phyloP scores from a whole-genome alignment of 2,113 vertebrate species.

The Neoarius graeffei region DNA sequence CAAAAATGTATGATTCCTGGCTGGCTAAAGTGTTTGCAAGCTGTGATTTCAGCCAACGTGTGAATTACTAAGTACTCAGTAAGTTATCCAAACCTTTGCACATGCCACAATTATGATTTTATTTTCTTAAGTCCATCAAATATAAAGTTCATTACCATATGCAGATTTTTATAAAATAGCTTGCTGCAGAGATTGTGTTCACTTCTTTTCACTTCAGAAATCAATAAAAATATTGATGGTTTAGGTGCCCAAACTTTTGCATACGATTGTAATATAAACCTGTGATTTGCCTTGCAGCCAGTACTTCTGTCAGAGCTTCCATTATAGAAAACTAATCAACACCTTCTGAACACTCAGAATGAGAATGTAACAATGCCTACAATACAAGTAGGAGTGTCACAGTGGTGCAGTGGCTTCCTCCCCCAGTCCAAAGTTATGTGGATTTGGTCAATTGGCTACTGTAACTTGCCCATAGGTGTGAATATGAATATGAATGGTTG shows the following conservation, averaged over 20 bases:
- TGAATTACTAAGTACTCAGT: neutral
- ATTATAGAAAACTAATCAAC: neutral
- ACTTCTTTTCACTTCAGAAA: neutral
- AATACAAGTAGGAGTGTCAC: no score
- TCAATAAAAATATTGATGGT: neutral
- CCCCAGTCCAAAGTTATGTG: no score
- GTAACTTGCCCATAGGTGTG: no score
- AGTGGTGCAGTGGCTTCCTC: no score
- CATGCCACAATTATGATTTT: neutral
- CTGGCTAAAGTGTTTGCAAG: neutral
- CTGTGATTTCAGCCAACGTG: no score
- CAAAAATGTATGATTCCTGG: neutral
- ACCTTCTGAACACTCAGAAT: neutral
- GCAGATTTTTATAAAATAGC: neutral
- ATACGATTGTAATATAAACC: neutral
- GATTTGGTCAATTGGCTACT: no score
- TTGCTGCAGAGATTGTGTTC: neutral
- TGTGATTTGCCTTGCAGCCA: neutral
- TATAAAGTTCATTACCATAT: neutral
- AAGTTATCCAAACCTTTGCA: neutral
- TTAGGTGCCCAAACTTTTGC: neutral
- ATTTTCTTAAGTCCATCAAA: neutral
- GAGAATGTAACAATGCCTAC: neutral
- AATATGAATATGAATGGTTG: no score
- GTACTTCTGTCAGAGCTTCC: neutral